These are phyloP conservation scores for Oreochromis mossambicus DNA, from an alignment of 2,797 vertebrate species.

Conservation along the genomic window DNA sequence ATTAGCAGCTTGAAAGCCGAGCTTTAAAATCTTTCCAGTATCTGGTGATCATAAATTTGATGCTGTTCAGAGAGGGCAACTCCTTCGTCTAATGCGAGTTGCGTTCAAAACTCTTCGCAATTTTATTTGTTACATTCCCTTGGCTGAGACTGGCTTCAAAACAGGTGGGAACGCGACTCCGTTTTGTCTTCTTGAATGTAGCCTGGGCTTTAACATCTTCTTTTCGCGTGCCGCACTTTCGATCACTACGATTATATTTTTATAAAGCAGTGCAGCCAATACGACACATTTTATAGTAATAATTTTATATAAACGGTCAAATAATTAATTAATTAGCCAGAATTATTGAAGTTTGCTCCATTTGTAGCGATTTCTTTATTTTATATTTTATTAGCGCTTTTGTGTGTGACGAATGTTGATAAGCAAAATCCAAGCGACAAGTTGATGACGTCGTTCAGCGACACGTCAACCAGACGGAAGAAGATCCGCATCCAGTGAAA, in stretches of 20 bases:
- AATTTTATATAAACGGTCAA: not conserved
- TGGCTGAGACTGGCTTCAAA: not conserved
- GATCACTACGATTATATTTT: not conserved
- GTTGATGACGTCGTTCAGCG: constrained; percentile 30
- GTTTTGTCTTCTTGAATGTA: constrained; percentile 49
- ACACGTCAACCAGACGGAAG: constrained; percentile 76
- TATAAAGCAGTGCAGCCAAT: not conserved
- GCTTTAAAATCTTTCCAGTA: constrained; percentile 23
- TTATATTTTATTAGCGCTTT: not conserved
- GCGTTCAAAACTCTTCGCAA: constrained; percentile 43
- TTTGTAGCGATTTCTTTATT: not conserved
- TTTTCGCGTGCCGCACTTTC: constrained; percentile 42
- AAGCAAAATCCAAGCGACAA: not conserved
- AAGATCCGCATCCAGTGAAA: not conserved
- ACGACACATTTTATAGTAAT: not conserved
- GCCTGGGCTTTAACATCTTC: not conserved
- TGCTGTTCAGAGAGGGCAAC: constrained; percentile 62
- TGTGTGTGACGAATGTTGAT: constrained; percentile 13
- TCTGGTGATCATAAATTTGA: constrained; percentile 56
- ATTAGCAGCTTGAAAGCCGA: not conserved
- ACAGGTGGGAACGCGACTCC: constrained; percentile 12
- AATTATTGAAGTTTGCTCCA: fast-evolving
- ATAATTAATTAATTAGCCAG: not conserved
- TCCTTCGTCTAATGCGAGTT: constrained; percentile 51
- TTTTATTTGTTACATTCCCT: not conserved